Base-by-base conservation (phyloP, 1,140 invertebrate genomes). In the Asbolus verrucosus region DNA sequence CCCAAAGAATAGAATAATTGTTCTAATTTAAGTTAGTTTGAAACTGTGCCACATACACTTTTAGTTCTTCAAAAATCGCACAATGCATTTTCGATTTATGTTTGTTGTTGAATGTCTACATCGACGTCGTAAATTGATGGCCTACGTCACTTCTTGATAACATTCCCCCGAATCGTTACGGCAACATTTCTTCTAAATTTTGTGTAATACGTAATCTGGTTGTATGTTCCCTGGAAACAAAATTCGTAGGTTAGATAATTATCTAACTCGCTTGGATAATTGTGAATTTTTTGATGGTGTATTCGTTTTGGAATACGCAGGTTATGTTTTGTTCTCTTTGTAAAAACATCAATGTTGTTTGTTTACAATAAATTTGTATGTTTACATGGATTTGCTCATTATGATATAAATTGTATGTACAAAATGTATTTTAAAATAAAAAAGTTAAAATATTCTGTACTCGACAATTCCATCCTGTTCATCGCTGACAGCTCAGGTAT, bases 1-100 rank as follows among this genome's bases (percentile, higher is more conserved):
- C 84, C 6, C 85, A 84, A 76, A 81, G 82, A 71, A 71, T 76
- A 27, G 41, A 6, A 13, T 31, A 54, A 50, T 6, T n/a, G n/a
- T n/a, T 16, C 15, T 4, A 11, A n/a, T 16, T 16, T 43, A 43
- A 14, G 3, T n/a, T n/a, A n/a, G n/a, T 43, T 4, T 9, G 33
- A 38, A 16, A 46, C 4, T 60, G 19, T 24, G 46, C 1, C 46
- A 27, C 19, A 54, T 13, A 14, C 21, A 54, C 21, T 27, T 43
- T 15, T 1, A n/a, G 19, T 6, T 27, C 13, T 54, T 24, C 11
- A 8, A 4, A 30, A 54, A 13, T 15, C 46, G 46, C 46, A 54
- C 46, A 54, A 54, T 3, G 4, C 24, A 30, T 27, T 54, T 54
- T 50, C 4, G 16, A 5, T 43, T 16, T 43, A 16, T 5, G 11